A percentile compares a stretch with the other conserved stretches of the same genome.
Evolutionary conservation across 2,888 invertebrate species (phyloP).

Genomic region (Euspilapteryx auroguttella): DNA sequence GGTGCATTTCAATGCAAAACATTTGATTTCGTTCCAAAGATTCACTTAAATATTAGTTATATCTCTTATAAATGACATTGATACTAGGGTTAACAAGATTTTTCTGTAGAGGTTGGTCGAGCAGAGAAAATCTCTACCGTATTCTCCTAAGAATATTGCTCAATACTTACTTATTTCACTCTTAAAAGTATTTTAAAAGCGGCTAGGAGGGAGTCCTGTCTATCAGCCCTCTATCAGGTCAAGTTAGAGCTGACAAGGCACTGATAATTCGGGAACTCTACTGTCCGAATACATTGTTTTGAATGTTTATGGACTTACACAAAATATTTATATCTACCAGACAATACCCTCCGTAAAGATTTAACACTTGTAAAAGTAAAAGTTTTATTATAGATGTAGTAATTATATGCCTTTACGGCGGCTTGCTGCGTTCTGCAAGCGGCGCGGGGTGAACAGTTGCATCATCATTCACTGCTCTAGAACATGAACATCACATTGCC

Average conservation of each 20-base stretch:
- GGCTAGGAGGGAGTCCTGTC: too few species aligned
- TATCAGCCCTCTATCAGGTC: too few species aligned
- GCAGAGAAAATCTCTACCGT: slow-evolving; percentile 58
- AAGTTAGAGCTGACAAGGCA: too few species aligned
- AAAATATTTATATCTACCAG: slow-evolving; percentile 40
- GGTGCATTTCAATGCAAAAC: slow-evolving; percentile 53
- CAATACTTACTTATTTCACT: slow-evolving; percentile 44
- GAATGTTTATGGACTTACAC: slow-evolving; percentile 37
- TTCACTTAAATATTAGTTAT: slow-evolving; percentile 39
- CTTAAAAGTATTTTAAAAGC: slow-evolving; percentile 55
- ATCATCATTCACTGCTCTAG: slow-evolving; percentile 24
- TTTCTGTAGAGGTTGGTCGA: slow-evolving; percentile 55
- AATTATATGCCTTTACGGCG: slow-evolving; percentile 36
- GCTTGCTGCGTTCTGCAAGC: slow-evolving; percentile 30
- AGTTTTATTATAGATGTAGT: slow-evolving; percentile 51
- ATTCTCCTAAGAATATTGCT: slow-evolving; percentile 57
- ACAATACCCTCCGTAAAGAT: slow-evolving; percentile 58
- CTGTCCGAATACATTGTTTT: slow-evolving; percentile 43
- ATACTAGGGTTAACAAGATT: slow-evolving; percentile 44
- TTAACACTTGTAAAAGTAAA: slow-evolving; percentile 39
- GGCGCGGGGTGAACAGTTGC: slow-evolving; percentile 31
- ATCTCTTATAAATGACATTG: slow-evolving; percentile 47
- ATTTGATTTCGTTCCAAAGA: slow-evolving; percentile 58
- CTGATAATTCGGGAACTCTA: too few species aligned
- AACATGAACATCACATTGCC: too few species aligned